Evolutionary conservation across 1,140 invertebrate species (phyloP).

Genomic region (Phymorhynchus buccinoides): DNA sequence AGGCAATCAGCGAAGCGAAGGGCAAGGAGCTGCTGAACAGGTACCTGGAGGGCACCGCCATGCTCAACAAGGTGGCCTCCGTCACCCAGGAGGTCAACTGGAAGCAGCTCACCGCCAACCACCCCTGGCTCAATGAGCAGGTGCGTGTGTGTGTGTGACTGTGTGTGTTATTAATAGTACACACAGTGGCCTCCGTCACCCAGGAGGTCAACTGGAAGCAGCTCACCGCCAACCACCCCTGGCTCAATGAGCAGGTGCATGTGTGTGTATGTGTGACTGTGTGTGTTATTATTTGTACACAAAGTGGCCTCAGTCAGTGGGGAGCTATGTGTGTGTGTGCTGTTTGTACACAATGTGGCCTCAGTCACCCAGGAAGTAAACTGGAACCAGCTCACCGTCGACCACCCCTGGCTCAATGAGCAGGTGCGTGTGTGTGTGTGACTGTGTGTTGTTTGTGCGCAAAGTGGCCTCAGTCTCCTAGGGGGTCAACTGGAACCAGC

Average conservation of each 20-base stretch:
- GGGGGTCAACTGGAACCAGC: conserved; percentile 84
- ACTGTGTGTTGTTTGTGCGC: too few species aligned
- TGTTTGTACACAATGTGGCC: too few species aligned
- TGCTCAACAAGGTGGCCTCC: conserved; percentile 85
- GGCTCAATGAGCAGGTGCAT: conserved; percentile 85
- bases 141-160: conserved; percentile 67
- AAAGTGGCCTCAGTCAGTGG: conserved; percentile 84
- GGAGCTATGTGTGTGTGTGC: conserved; percentile 80
- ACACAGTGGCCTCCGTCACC: conserved; percentile 85
- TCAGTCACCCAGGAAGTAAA: conserved; percentile 80
- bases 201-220: conserved; percentile 84
- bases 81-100: conserved; percentile 84
- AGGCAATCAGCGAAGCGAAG: conserved; percentile 96
- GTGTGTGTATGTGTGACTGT: conserved; percentile 22
- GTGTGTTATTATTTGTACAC: conserved; percentile 71
- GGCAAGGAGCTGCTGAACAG: conserved; percentile 95
- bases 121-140: conserved; percentile 91
- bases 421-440: conserved; percentile 77
- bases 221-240: conserved; percentile 85
- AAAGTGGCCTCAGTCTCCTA: conserved; percentile 80
- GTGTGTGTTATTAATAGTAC: too few species aligned
- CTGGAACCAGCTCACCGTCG: conserved; percentile 83
- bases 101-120: conserved; percentile 81
- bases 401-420: conserved; percentile 90
- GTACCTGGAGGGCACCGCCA: conserved; percentile 82